Conservation (phyloP, 1,140 invertebrate genomes). For the Temnothorax curvispinosus region DNA sequence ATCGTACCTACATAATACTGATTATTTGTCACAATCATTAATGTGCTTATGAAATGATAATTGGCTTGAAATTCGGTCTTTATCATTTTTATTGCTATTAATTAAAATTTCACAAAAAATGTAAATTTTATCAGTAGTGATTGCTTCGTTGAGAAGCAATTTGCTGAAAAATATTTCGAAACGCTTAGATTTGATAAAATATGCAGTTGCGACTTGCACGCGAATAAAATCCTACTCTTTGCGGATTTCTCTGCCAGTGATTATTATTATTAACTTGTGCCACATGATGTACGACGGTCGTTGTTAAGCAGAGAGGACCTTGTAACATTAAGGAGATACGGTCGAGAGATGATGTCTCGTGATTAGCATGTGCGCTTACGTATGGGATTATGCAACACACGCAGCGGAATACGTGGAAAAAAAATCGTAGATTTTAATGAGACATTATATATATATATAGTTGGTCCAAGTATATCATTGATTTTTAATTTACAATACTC, state of each 20-base stretch:
- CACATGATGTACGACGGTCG: neutral
- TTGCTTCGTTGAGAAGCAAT: neutral
- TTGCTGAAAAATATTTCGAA: constrained; percentile 7
- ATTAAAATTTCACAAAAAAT: neutral
- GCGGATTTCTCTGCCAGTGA: constrained; percentile 4
- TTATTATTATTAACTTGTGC: constrained; percentile 36
- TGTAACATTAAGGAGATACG: constrained; percentile 39
- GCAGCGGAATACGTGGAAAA: neutral
- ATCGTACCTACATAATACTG: neutral
- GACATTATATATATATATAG: neutral
- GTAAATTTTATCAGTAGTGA: neutral
- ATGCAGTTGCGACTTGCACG: neutral
- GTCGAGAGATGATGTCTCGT: constrained; percentile 28
- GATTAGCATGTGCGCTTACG: neutral
- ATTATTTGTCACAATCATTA: neutral
- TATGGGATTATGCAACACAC: neutral
- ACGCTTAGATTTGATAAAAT: neutral
- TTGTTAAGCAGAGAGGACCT: constrained; percentile 11
- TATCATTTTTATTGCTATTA: neutral
- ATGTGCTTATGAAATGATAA: neutral
- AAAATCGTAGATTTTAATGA: neutral
- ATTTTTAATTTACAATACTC: neutral
- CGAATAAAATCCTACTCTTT: constrained; percentile 7
- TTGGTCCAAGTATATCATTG: neutral
- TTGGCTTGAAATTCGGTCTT: neutral